phyloP scores from a whole-genome alignment of 1,140 invertebrate species.

The Drosophila kanapiae region DNA sequence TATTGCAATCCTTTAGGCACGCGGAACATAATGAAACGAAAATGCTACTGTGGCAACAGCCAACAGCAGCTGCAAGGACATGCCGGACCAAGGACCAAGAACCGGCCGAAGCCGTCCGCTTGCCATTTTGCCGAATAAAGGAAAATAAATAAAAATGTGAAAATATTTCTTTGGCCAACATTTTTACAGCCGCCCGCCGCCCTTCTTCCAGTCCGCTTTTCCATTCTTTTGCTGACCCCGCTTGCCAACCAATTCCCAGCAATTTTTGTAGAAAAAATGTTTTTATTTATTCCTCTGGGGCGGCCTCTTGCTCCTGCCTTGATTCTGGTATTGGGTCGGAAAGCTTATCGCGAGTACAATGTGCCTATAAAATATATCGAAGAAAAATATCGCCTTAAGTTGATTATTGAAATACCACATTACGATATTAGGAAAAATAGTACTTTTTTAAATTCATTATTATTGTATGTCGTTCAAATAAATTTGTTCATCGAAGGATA shows the following conservation, averaged over 20 bases:
- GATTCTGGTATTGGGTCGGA: slow-evolving; percentile 4
- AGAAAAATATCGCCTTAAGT: background rate
- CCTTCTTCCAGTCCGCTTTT: background rate
- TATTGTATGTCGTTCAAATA: no score
- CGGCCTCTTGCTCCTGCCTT: slow-evolving; percentile 13
- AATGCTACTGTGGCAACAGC: slow-evolving; percentile 72
- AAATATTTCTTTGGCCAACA: slow-evolving; percentile 84
- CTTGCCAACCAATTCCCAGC: slow-evolving; percentile 64
- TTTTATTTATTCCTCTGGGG: slow-evolving; percentile 70
- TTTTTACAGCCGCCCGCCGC: slow-evolving; percentile 66
- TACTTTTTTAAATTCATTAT: no score
- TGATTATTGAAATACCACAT: background rate
- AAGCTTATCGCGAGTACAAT: slow-evolving; percentile 5
- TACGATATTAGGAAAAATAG: background rate
- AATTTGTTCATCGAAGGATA: no score
- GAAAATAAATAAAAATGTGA: slow-evolving; percentile 82
- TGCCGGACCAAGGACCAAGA: slow-evolving; percentile 17
- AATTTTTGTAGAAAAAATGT: slow-evolving; percentile 76
- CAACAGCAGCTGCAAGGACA: slow-evolving; percentile 55
- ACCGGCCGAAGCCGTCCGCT: slow-evolving; percentile 52
- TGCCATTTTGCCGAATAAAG: slow-evolving; percentile 58
- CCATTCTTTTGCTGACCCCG: slow-evolving; percentile 15
- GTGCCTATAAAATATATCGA: slow-evolving; percentile 8
- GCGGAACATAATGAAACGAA: slow-evolving; percentile 81
- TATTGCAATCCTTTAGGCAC: slow-evolving; percentile 82